These are phyloP conservation scores for Drosophila falleni DNA, from an alignment of 2,888 invertebrate species.

Conservation along the genomic window DNA sequence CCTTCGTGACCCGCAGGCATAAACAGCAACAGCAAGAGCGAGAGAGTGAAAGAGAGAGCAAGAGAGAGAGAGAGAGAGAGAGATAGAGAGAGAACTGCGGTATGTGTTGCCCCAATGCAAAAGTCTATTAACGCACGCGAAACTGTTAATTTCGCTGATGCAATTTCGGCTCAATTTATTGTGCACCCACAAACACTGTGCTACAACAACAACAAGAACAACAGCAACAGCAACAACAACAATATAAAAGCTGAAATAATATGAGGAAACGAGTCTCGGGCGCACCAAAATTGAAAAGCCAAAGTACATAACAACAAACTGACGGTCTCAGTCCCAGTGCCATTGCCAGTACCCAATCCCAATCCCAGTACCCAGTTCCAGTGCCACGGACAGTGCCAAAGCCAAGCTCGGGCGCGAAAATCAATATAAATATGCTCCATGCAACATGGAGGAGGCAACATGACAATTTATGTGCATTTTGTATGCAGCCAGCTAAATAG, in stretches of 20 bases:
- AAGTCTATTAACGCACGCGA: slow-evolving; percentile 82
- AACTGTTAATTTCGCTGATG: slow-evolving; percentile 81
- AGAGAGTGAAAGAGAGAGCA: not conserved
- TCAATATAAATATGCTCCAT: slow-evolving; percentile 78
- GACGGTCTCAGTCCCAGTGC: slow-evolving; percentile 24
- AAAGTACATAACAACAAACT: slow-evolving; percentile 81
- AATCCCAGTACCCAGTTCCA: slow-evolving; percentile 1
- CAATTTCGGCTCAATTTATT: slow-evolving; percentile 81
- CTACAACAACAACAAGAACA: slow-evolving; percentile 25
- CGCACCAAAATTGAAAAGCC: slow-evolving; percentile 75
- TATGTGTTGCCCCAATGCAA: slow-evolving; percentile 51
- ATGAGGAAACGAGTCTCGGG: slow-evolving; percentile 63
- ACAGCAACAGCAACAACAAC: slow-evolving; percentile 6
- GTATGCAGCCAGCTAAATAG: slow-evolving; percentile 81
- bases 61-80: not conserved
- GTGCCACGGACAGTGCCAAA: slow-evolving; percentile 7
- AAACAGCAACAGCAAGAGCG: not conserved
- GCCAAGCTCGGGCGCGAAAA: slow-evolving; percentile 69
- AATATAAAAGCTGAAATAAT: slow-evolving; percentile 48
- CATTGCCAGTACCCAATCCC: not conserved
- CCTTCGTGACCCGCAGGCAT: not conserved
- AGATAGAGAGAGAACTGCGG: slow-evolving; percentile 6
- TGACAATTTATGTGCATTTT: slow-evolving; percentile 80
- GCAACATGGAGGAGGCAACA: slow-evolving; percentile 64
- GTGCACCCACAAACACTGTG: slow-evolving; percentile 74